phyloP scores from a whole-genome alignment of 1,140 invertebrate species.

The Saccostrea echinata region DNA sequence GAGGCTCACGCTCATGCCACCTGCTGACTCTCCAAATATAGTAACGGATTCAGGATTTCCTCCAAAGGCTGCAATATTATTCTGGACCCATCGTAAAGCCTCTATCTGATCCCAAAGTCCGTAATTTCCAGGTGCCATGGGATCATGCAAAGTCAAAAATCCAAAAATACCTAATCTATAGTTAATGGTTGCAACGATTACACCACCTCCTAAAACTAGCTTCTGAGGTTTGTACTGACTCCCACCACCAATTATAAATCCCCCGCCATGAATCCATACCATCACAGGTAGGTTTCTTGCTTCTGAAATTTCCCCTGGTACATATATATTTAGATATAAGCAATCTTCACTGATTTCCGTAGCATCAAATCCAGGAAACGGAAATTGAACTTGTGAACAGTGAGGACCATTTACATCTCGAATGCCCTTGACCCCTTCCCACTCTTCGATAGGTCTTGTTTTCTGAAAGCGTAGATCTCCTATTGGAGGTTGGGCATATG shows the following conservation, averaged over 20 bases:
- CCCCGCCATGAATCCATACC: slow-evolving; percentile 78
- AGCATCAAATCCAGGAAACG: neutral
- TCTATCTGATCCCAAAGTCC: slow-evolving; percentile 69
- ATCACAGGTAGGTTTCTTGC: slow-evolving; percentile 66
- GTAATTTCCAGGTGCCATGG: slow-evolving; percentile 63
- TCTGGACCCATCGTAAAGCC: slow-evolving; percentile 69
- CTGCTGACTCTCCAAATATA: slow-evolving; percentile 64
- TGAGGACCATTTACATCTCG: neutral
- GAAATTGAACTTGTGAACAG: neutral
- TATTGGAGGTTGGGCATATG: slow-evolving; percentile 21
- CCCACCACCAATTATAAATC: slow-evolving; percentile 74
- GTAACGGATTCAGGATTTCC: slow-evolving; percentile 67
- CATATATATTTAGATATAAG: slow-evolving; percentile 57
- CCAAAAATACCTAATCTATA: slow-evolving; percentile 87
- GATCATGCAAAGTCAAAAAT: slow-evolving; percentile 45
- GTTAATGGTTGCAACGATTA: slow-evolving; percentile 87
- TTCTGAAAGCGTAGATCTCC: slow-evolving; percentile 25
- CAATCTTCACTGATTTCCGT: slow-evolving; percentile 50
- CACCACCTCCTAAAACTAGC: slow-evolving; percentile 86
- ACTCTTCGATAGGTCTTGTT: neutral
- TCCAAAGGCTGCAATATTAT: slow-evolving; percentile 69
- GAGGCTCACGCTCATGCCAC: slow-evolving; percentile 49
- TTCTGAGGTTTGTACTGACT: slow-evolving; percentile 81
- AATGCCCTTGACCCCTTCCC: neutral
- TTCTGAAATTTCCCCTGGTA: slow-evolving; percentile 34